Base-by-base conservation (phyloP, 53 echinoderm and acorn worm species). In the Stichopus horrens region DNA sequence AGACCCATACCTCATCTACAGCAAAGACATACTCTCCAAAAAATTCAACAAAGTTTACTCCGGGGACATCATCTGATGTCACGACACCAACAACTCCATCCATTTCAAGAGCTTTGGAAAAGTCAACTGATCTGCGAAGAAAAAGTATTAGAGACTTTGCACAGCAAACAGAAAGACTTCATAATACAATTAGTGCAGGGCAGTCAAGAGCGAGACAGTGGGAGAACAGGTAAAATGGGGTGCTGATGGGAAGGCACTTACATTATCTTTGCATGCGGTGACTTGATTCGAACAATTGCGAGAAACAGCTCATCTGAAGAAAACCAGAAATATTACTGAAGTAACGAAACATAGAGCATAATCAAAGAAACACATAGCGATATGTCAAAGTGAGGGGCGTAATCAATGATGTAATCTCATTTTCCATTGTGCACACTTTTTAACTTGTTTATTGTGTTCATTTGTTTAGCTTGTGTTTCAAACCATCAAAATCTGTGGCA, bases 251-350 rank as follows among this genome's bases (percentile, higher is more conserved):
- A 37, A 37, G 37, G 37, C 2, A 91, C 96, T 96, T 90, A 96
- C 96, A 91, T 79, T 37, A 96, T 91, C 21, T 90, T 94, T 22
- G 96, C 96, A 91, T 96, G 94, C 14, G 93, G 94, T 68, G 86
- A 83, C 76, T 71, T 91, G 87, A 94, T 96, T 23, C 77, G 73
- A 58, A 96, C 94, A 54, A 86, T 52, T 57, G 90, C 96, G 51
- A 94, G 7, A 51, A 89, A 92, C 6, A 94, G 91, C 78, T 96
- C 96, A 88, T 91, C 96, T 96, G 90, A 76, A 76, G 71, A 23
- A 76, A 76, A 53, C 18, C 9, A 23, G 10, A 74, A 20, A 74
- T 74, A 8, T 9, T 59, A 2, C 59, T 59, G 59, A 37, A 0
- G 37, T 37, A 37, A 37, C 37, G 0, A 37, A 37, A 37, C 37